phyloP scores from a whole-genome alignment of 2,888 invertebrate species.

The Sarcophaga variegata region DNA sequence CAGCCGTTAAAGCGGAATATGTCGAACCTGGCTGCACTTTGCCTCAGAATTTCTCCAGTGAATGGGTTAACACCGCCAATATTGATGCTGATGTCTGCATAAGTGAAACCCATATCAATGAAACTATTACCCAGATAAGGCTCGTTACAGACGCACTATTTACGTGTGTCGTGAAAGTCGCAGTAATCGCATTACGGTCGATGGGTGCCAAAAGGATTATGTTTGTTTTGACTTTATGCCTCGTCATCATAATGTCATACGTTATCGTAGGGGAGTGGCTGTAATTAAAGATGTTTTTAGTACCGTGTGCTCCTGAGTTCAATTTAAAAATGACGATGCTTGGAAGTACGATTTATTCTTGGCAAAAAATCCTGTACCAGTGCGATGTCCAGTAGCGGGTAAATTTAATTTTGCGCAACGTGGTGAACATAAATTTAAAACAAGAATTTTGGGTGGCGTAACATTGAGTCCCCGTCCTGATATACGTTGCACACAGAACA shows the following conservation, averaged over 20 bases:
- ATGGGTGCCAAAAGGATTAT: conserved; percentile 98
- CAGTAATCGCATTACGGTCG: conserved; percentile 95
- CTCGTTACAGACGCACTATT: conserved; percentile 92
- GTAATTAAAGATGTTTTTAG: conserved; percentile 95
- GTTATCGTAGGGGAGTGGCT: conserved; percentile 93
- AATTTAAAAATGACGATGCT: conserved; percentile 90
- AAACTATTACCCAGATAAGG: conserved; percentile 97
- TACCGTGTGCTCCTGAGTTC: conserved; percentile 97
- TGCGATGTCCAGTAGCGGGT: conserved; percentile 97
- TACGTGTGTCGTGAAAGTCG: conserved; percentile 97
- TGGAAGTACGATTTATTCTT: conserved; percentile 94
- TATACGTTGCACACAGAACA: conserved; percentile 94
- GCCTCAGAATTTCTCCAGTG: conserved; percentile 96
- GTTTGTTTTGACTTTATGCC: conserved; percentile 98
- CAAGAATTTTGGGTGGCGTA: conserved; percentile 97
- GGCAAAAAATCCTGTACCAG: conserved; percentile 93
- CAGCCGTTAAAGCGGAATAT: conserved; percentile 93
- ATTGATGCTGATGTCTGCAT: conserved; percentile 96
- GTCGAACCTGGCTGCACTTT: conserved; percentile 95
- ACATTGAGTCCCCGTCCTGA: conserved; percentile 96
- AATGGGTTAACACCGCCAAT: conserved; percentile 98
- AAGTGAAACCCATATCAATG: conserved; percentile 97
- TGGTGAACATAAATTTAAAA: conserved; percentile 95
- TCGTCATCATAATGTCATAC: conserved; percentile 96
- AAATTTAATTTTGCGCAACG: conserved; percentile 96